Conservation (phyloP, 1,140 invertebrate genomes). For the Macrotrachela quadricornifera region DNA sequence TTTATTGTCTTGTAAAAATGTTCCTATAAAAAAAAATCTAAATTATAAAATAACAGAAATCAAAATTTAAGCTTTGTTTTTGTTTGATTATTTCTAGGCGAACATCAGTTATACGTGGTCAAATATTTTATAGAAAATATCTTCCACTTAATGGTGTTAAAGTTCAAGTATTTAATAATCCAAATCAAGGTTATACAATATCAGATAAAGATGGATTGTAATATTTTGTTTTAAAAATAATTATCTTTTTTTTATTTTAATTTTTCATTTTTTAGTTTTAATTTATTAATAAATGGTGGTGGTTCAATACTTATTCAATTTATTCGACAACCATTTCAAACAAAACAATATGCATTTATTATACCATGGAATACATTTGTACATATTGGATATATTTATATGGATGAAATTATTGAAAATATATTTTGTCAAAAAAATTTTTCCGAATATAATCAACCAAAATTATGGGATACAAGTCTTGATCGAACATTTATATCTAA, state of each 20-base stretch:
- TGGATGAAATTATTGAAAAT: conserved; percentile 3
- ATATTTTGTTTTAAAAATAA: conserved; percentile 30
- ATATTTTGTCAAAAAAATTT: too few relatives aligned
- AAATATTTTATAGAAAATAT: conserved; percentile 65
- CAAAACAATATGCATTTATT: conserved; percentile 67
- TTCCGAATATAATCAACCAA: too few relatives aligned
- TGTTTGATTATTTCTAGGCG: conserved; percentile 40
- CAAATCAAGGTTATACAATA: conserved; percentile 73
- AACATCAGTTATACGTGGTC: conserved; percentile 76
- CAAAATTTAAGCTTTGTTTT: too few relatives aligned
- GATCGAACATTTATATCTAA: too few relatives aligned
- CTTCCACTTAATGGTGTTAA: conserved; percentile 77
- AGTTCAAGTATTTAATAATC: conserved; percentile 71
- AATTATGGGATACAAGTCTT: too few relatives aligned
- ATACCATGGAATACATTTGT: conserved; percentile 82
- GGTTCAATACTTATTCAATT: conserved; percentile 81
- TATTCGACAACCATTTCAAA: conserved; percentile 67
- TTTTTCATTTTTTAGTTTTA: conserved; percentile 48
- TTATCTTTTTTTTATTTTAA: not conserved
- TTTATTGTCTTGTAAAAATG: not conserved
- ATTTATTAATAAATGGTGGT: conserved; percentile 84
- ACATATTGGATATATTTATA: conserved; percentile 23
- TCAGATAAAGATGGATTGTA: conserved; percentile 80
- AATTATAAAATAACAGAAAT: too few relatives aligned
- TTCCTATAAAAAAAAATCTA: not conserved